These are phyloP conservation scores for Drosophila nasuta DNA, from an alignment of 1,140 invertebrate species.

Conservation along the genomic window DNA sequence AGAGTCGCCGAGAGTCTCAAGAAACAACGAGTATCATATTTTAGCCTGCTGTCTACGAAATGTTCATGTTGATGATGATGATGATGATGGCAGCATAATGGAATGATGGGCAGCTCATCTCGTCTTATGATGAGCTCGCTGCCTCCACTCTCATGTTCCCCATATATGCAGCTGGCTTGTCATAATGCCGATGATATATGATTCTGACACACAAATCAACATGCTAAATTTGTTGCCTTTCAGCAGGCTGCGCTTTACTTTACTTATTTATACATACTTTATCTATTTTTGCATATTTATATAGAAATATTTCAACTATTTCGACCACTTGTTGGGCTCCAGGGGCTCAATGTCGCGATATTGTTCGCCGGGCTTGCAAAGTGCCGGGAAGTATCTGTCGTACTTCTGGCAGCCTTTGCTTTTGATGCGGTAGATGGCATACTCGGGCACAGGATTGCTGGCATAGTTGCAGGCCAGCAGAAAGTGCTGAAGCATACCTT, in stretches of 20 bases:
- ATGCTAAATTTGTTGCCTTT: conserved; percentile 58
- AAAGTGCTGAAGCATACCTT: conserved; percentile 31
- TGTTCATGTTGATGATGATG: conserved; percentile 53
- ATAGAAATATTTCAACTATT: background rate
- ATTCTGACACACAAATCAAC: conserved; percentile 69
- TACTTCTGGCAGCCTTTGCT: conserved; percentile 47
- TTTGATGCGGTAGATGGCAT: conserved; percentile 51
- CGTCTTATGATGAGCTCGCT: conserved; percentile 23
- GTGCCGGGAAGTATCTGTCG: conserved; percentile 38
- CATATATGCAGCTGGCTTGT: conserved; percentile 42
- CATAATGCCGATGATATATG: conserved; percentile 76
- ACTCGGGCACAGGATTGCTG: conserved; percentile 38
- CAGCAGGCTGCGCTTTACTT: conserved; percentile 10
- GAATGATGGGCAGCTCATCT: conserved; percentile 30
- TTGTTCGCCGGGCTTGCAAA: conserved; percentile 56
- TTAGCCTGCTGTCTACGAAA: conserved; percentile 55
- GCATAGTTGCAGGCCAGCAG: conserved; percentile 70
- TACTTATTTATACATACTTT: conserved; percentile 27
- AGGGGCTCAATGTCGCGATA: conserved; percentile 27
- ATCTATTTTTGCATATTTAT: background rate
- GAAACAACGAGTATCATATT: conserved; percentile 81
- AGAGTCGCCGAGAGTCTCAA: conserved; percentile 12
- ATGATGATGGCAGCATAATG: conserved; percentile 42
- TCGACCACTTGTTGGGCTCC: conserved; percentile 32
- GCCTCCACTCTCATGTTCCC: background rate